phyloP scores from a whole-genome alignment of 2,797 vertebrate genomes.

The Glossophaga mutica region DNA sequence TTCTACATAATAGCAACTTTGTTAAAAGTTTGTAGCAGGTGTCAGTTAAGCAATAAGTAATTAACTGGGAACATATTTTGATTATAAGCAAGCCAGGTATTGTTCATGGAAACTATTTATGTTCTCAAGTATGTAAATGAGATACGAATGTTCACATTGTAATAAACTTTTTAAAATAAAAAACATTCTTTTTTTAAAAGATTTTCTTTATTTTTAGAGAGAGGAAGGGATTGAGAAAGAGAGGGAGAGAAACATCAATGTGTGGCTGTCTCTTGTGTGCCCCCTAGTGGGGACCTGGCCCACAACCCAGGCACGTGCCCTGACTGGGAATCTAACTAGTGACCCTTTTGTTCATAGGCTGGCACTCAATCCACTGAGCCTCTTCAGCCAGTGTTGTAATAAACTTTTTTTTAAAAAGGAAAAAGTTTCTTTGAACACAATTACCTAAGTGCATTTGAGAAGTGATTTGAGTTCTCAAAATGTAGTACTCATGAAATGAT shows the following conservation, averaged over 20 bases:
- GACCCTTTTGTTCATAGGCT: too few relatives aligned
- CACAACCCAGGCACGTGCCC: too few relatives aligned
- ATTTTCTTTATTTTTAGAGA: background rate
- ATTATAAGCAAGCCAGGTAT: slow-evolving; percentile 27
- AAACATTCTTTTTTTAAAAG: background rate
- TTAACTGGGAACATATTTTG: background rate
- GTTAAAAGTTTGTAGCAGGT: slow-evolving; percentile 4
- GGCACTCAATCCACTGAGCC: too few relatives aligned
- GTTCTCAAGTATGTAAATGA: background rate
- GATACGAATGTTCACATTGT: background rate
- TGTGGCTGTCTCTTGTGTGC: too few relatives aligned
- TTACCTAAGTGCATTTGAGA: background rate
- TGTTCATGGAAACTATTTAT: slow-evolving; percentile 15
- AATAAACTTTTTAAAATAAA: background rate
- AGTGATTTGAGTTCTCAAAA: background rate
- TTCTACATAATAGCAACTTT: background rate
- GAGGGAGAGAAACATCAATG: too few relatives aligned
- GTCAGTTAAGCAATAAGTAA: background rate
- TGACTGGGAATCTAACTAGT: too few relatives aligned
- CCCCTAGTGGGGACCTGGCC: too few relatives aligned
- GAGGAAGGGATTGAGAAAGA: too few relatives aligned
- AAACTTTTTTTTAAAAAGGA: background rate
- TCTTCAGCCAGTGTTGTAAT: background rate
- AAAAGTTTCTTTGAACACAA: background rate
- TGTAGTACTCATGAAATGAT: background rate